Conservation (phyloP, 2,888 invertebrate species). For the Philereme transversata region DNA sequence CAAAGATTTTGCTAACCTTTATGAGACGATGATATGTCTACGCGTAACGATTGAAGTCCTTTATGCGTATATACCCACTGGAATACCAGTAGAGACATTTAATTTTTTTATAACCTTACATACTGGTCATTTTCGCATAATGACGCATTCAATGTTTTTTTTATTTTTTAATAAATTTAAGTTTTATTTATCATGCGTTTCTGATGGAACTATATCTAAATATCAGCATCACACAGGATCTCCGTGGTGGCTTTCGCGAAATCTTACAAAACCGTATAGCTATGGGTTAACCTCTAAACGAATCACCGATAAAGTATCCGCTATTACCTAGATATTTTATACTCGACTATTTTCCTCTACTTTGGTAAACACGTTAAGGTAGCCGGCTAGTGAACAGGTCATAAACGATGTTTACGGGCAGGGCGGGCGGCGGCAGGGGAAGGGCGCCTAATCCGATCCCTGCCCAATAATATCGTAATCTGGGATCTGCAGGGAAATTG, state of each 20-base stretch:
- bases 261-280: not conserved
- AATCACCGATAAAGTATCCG: conserved; percentile 13
- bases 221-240: too few relatives aligned
- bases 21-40: too few relatives aligned
- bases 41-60: too few relatives aligned
- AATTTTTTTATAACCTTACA: too few relatives aligned
- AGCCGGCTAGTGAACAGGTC: conserved; percentile 23
- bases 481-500: conserved; percentile 22
- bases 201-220: too few relatives aligned
- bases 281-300: not conserved
- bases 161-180: too few relatives aligned
- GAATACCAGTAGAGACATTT: too few relatives aligned
- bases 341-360: conserved; percentile 12
- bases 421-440: conserved; percentile 2
- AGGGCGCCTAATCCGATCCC: conserved; percentile 24
- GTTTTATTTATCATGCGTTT: too few relatives aligned
- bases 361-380: conserved; percentile 29
- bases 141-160: too few relatives aligned
- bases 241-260: not conserved
- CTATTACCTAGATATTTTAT: conserved; percentile 10
- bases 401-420: conserved; percentile 26
- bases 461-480: conserved; percentile 25
- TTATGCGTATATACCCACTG: too few relatives aligned
- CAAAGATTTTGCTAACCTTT: too few relatives aligned
- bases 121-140: too few relatives aligned